phyloP scores from a whole-genome alignment of 2,888 invertebrate species.

The Tipula unca region DNA sequence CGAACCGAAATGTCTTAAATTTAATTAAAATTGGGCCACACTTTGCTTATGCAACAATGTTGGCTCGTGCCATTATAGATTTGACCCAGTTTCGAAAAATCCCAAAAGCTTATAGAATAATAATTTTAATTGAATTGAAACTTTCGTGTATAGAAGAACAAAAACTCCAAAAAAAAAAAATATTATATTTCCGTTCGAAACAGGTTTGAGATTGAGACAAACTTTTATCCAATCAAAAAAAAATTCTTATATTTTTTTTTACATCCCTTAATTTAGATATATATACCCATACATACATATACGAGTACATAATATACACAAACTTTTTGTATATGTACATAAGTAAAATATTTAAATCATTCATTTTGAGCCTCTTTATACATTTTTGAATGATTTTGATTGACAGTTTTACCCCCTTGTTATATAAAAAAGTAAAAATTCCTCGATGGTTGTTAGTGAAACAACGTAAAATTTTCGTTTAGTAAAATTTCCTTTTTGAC shows the following conservation, averaged over 20 bases:
- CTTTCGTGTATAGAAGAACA: background rate
- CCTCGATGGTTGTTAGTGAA: background rate
- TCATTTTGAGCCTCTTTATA: background rate
- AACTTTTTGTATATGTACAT: too few species aligned
- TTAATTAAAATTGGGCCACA: too few species aligned
- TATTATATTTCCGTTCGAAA: background rate
- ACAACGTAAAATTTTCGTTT: background rate
- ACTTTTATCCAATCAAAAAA: background rate
- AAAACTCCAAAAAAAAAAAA: background rate
- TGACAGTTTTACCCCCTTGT: constrained; percentile 18
- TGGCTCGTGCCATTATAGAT: background rate
- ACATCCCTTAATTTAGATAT: background rate
- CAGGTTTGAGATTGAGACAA: background rate
- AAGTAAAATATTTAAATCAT: background rate
- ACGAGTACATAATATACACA: background rate
- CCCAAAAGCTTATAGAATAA: background rate
- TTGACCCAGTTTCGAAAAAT: background rate
- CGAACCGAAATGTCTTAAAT: too few species aligned
- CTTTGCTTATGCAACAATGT: too few species aligned
- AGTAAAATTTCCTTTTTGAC: background rate
- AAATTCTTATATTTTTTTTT: background rate
- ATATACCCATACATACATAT: too few species aligned
- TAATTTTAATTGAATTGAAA: background rate
- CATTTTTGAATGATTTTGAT: constrained; percentile 14
- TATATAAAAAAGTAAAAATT: background rate